phyloP scores from a whole-genome alignment of 2,888 invertebrate genomes.

The Drosophila affinis region DNA sequence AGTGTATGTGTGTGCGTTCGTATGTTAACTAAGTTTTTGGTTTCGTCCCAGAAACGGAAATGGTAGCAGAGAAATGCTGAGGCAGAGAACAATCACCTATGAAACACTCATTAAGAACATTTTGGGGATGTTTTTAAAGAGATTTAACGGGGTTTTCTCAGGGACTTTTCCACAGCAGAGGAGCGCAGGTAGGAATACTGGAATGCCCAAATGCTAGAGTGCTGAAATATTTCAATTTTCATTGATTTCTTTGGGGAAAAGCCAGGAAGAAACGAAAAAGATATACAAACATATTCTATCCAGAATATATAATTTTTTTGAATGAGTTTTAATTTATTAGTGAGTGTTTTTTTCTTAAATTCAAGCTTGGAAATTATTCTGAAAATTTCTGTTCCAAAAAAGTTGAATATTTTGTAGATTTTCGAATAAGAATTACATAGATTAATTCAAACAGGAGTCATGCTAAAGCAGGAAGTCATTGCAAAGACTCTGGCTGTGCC shows the following conservation, averaged over 20 bases:
- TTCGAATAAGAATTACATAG: no score
- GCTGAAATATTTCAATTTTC: neutral
- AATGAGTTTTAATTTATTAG: no score
- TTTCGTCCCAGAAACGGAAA: conserved; percentile 46
- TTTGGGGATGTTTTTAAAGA: conserved; percentile 31
- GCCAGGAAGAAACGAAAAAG: neutral
- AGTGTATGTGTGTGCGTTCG: conserved; percentile 24
- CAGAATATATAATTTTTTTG: no score
- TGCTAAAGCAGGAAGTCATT: no score
- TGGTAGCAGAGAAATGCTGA: neutral
- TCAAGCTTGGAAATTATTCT: no score
- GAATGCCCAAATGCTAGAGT: neutral
- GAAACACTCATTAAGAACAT: conserved; percentile 18
- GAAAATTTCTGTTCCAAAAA: no score
- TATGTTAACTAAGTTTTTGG: conserved; percentile 75
- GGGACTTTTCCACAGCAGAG: no score
- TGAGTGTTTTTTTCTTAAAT: no score
- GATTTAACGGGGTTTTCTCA: neutral
- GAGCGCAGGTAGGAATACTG: neutral
- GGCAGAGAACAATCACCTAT: conserved; percentile 2
- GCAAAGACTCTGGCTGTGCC: no score
- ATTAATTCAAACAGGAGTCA: no score
- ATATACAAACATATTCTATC: no score
- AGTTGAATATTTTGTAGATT: no score
- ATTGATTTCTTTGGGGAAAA: neutral